Evolutionary conservation across 2,888 invertebrate species (phyloP).

Genomic region (Ennomos fuscantarius): DNA sequence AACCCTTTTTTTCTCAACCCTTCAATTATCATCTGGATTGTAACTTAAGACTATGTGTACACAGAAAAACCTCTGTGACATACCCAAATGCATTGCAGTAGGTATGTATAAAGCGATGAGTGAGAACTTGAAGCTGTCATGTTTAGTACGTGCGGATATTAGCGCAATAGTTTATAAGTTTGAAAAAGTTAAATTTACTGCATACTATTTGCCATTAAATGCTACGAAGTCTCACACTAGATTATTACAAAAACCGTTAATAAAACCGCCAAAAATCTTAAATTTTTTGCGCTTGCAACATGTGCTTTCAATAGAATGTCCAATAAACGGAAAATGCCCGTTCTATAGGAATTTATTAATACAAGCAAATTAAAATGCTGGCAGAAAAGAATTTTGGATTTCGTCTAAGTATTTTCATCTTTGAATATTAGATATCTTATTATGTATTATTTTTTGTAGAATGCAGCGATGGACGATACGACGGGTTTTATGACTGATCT

Average conservation of each 20-base stretch:
- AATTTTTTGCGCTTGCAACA: slow-evolving; percentile 42
- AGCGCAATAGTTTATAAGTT: too few relatives aligned
- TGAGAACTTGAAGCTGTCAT: too few relatives aligned
- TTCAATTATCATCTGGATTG: too few relatives aligned
- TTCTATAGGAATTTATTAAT: slow-evolving; percentile 43
- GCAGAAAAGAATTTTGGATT: slow-evolving; percentile 35
- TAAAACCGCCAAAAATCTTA: slow-evolving; percentile 27
- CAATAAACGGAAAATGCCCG: slow-evolving; percentile 35
- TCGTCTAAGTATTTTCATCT: slow-evolving; percentile 31
- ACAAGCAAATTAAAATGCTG: slow-evolving; percentile 42
- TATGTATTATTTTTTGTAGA: slow-evolving; percentile 81
- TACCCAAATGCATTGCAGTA: too few relatives aligned
- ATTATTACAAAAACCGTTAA: slow-evolving; percentile 3
- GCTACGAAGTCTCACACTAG: too few relatives aligned
- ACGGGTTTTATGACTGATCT: slow-evolving; percentile 95
- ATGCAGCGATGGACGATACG: slow-evolving; percentile 94
- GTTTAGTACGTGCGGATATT: too few relatives aligned
- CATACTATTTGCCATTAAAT: slow-evolving; percentile 29
- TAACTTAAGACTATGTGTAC: too few relatives aligned
- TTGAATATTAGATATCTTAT: slow-evolving; percentile 13
- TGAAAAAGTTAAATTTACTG: too few relatives aligned
- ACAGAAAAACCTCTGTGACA: too few relatives aligned
- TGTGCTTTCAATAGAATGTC: slow-evolving; percentile 33
- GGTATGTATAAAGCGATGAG: too few relatives aligned
- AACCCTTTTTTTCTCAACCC: too few relatives aligned